Evolutionary conservation across 2,113 vertebrate genomes (phyloP).

Genomic region (Bombycilla garrulus): DNA sequence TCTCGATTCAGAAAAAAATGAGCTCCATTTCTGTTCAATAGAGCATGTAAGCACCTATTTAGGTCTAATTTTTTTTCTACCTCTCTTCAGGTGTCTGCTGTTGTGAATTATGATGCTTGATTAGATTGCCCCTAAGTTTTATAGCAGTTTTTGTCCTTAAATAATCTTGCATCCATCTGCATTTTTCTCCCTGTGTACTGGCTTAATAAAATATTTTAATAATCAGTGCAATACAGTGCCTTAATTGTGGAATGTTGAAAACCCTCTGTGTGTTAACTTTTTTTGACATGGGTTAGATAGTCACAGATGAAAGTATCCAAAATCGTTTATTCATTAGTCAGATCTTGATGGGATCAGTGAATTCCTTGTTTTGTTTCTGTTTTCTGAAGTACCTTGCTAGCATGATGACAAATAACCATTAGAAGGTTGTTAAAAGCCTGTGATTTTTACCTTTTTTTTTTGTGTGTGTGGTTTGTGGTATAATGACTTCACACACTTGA

Average conservation of each 20-base stretch:
- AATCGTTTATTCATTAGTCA: background rate
- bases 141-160: background rate
- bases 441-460: background rate
- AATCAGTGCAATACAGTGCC: background rate
- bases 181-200: background rate
- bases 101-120: background rate
- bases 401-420: background rate
- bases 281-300: fast-evolving
- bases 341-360: background rate
- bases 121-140: background rate
- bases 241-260: background rate
- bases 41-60: background rate
- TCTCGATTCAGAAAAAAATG: background rate
- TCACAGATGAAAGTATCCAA: background rate
- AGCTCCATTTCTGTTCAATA: background rate
- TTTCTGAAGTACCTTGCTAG: background rate
- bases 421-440: background rate
- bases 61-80: background rate
- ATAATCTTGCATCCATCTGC: background rate
- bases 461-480: background rate
- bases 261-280: background rate
- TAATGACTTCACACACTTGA: background rate
- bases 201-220: background rate
- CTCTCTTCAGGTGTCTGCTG: background rate
- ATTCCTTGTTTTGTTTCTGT: background rate